These are phyloP conservation scores for Epicampocera succincta DNA, from an alignment of 2,888 invertebrate species.

Conservation along the genomic window DNA sequence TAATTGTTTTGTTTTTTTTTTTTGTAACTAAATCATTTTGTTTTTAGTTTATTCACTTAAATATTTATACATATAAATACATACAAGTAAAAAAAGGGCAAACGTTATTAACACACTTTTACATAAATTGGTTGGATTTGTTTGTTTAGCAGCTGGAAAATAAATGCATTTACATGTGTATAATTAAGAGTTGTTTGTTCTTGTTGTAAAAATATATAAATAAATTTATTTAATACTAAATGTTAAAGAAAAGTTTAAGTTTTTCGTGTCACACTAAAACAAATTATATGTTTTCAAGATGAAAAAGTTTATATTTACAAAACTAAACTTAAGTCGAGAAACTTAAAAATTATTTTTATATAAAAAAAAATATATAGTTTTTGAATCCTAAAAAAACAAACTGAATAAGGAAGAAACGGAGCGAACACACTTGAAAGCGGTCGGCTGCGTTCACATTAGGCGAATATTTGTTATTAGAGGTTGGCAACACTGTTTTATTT, in stretches of 20 bases:
- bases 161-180: constrained; percentile 60
- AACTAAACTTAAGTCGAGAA: constrained; percentile 24
- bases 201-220: neutral
- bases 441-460: too few relatives aligned
- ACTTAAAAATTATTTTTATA: neutral
- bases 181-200: constrained; percentile 30
- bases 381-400: too few relatives aligned
- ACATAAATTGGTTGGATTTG: constrained; percentile 27
- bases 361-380: too few relatives aligned
- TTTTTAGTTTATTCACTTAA: constrained; percentile 55
- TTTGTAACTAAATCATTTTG: constrained; percentile 30
- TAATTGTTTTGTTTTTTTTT: constrained; percentile 34
- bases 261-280: too few relatives aligned
- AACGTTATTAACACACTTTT: constrained; percentile 43
- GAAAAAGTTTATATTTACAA: constrained; percentile 9
- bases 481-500: too few relatives aligned
- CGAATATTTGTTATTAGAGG: too few relatives aligned
- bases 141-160: constrained; percentile 50
- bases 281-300: too few relatives aligned
- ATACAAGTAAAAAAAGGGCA: constrained; percentile 50
- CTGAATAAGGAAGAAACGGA: too few relatives aligned
- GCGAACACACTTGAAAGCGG: too few relatives aligned
- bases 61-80: constrained; percentile 49
- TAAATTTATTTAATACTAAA: too few relatives aligned
- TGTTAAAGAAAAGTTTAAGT: too few relatives aligned